Base-by-base conservation (phyloP, 1,140 invertebrate species). In the Samia ricini region DNA sequence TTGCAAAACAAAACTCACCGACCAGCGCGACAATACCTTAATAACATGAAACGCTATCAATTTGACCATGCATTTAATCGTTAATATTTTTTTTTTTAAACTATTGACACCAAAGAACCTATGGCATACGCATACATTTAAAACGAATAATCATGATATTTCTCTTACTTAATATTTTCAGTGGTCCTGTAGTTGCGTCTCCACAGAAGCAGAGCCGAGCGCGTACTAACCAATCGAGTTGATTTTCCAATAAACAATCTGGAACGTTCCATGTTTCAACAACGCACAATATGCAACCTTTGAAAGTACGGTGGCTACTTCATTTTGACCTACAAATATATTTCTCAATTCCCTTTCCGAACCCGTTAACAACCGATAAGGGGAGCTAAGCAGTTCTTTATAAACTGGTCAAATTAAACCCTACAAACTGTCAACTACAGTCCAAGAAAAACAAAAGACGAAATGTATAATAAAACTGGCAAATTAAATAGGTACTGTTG, bases 261-360 rank as follows among this genome's bases (percentile, higher is more conserved):
- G 56, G 60, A 68, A 59, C 54, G 20, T 71, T 64, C 56, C 56
- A 60, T 56, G n/a, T 42, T 8, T 12, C 33, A 42, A 42, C 67
- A 65, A 29, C 62, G 58, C 52, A 68, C 68, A 76, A 71, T 67
- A 69, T 56, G 68, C 68, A 73, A 50, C 67, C 72, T 68, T 56
- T 68, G 62, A 72, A 71, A 72, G 23, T 70, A 61, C 52, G 60
- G 23, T 57, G 36, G 57, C 69, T 61, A 65, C 19, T 21, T 10
- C 7, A 54, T 33, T 19, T 42, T 61, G 60, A 68, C 52, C 52
- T 55, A 24, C 24, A 12, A 12, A 22, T n/a, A 24, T 24, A 22
- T n/a, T 23, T 24, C 52, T 55, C 15, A 55, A 55, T 15, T 2
- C 20, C 52, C 12, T 5, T 24, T 24, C 22, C 52, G 10, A 52